These are phyloP conservation scores for Palloptera scutellata DNA, from an alignment of 2,888 invertebrate species.

Conservation along the genomic window DNA sequence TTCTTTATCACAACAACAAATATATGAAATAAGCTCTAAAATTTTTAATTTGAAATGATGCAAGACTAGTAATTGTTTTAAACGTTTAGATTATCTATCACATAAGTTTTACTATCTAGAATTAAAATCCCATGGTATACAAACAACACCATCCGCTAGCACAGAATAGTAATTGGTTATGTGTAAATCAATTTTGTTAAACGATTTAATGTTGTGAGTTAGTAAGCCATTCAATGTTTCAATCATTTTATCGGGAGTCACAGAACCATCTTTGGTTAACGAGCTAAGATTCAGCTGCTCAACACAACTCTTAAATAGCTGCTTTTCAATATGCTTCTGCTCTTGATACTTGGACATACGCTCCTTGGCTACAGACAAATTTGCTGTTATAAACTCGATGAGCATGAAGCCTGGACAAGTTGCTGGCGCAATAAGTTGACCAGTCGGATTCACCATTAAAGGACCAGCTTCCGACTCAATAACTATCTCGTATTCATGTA, in stretches of 20 bases:
- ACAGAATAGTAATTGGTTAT: slow-evolving; percentile 93
- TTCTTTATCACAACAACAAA: too few relatives aligned
- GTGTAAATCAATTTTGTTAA: slow-evolving; percentile 73
- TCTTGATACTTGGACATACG: slow-evolving; percentile 69
- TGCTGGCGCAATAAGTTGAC: slow-evolving; percentile 91
- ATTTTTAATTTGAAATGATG: too few relatives aligned
- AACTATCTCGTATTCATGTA: slow-evolving; percentile 69
- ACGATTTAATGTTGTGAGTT: slow-evolving; percentile 65
- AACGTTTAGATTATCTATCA: too few relatives aligned
- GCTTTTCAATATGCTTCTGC: slow-evolving; percentile 82
- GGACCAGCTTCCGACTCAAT: slow-evolving; percentile 87
- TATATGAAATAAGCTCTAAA: too few relatives aligned
- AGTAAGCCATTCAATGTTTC: slow-evolving; percentile 80
- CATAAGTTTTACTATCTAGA: slow-evolving; percentile 35
- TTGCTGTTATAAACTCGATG: slow-evolving; percentile 81
- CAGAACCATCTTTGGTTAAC: slow-evolving; percentile 89
- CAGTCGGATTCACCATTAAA: slow-evolving; percentile 90
- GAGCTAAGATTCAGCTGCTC: slow-evolving; percentile 73
- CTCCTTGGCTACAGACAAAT: slow-evolving; percentile 78
- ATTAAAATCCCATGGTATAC: slow-evolving; percentile 88
- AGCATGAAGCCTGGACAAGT: slow-evolving; percentile 88
- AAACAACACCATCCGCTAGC: slow-evolving; percentile 87
- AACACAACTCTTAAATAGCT: slow-evolving; percentile 74
- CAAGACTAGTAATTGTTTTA: too few relatives aligned
- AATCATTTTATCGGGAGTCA: slow-evolving; percentile 91